A percentile compares a stretch with the other conserved stretches of the same genome.
Conservation (phyloP, 2,888 invertebrate genomes). For the Drosophila birchii region DNA sequence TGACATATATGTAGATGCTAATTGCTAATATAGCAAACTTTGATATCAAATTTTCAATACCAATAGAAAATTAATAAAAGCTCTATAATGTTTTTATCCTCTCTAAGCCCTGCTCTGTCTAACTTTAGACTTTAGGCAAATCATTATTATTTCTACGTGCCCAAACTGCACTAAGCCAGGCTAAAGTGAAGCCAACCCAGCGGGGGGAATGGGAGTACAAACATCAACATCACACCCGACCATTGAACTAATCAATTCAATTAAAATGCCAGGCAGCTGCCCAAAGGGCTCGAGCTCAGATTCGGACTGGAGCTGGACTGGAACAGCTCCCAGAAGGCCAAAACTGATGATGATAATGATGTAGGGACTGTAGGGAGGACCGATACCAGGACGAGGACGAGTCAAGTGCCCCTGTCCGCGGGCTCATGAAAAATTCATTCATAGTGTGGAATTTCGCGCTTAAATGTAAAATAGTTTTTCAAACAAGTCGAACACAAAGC, state of each 20-base stretch:
- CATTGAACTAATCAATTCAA: slow-evolving; percentile 80
- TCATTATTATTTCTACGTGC: slow-evolving; percentile 64
- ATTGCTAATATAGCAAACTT: neutral
- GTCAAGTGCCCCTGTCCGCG: slow-evolving; percentile 65
- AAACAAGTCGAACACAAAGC: slow-evolving; percentile 81
- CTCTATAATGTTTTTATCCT: neutral
- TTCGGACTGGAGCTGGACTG: neutral
- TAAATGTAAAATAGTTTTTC: slow-evolving; percentile 81
- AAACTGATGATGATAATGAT: slow-evolving; percentile 68
- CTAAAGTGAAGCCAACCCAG: slow-evolving; percentile 1
- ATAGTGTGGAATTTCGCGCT: slow-evolving; percentile 80
- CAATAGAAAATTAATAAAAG: neutral
- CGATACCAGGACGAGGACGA: slow-evolving; percentile 9
- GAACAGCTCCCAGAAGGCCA: slow-evolving; percentile 35
- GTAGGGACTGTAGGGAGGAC: slow-evolving; percentile 35
- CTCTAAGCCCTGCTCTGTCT: neutral
- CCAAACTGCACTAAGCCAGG: slow-evolving; percentile 9
- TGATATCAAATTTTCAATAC: neutral
- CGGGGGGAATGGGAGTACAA: slow-evolving; percentile 40
- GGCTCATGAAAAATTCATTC: slow-evolving; percentile 76
- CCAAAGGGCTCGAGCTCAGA: slow-evolving; percentile 48
- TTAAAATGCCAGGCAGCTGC: slow-evolving; percentile 79
- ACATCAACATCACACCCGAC: slow-evolving; percentile 75
- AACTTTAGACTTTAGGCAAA: slow-evolving; percentile 49
- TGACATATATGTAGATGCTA: no score